A percentile compares a stretch with the other conserved stretches of the same genome.
Conservation (phyloP, 2,888 invertebrate species). For the Psylliodes chrysocephalus region DNA sequence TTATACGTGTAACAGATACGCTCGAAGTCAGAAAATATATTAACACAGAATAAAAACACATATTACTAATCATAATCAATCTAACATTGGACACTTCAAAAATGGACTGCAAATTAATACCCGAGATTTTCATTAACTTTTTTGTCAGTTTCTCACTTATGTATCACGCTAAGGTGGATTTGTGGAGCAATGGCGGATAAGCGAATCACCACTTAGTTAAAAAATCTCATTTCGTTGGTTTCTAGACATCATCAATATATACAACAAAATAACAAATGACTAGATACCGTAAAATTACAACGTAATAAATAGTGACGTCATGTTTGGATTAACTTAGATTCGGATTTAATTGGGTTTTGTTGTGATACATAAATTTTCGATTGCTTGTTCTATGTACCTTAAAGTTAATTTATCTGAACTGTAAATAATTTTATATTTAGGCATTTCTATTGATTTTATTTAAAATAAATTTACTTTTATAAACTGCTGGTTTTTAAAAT, state of each 20-base stretch:
- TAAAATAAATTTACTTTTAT: too few species aligned
- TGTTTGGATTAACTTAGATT: neutral
- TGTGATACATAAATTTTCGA: too few species aligned
- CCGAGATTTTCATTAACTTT: constrained; percentile 16
- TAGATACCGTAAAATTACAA: constrained; percentile 26
- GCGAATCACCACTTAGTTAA: neutral
- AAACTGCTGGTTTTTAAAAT: too few species aligned
- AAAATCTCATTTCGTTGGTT: constrained; percentile 19
- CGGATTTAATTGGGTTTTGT: neutral
- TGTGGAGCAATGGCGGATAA: constrained; percentile 12
- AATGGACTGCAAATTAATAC: neutral
- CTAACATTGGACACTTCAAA: neutral
- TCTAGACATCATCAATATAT: constrained; percentile 12
- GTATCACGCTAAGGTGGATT: constrained; percentile 22
- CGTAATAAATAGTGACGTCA: constrained; percentile 9
- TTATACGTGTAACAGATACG: too few species aligned
- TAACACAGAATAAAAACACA: too few species aligned
- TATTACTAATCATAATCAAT: neutral
- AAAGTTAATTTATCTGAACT: too few species aligned
- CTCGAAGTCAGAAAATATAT: too few species aligned
- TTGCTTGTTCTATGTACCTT: too few species aligned
- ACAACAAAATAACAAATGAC: constrained; percentile 17
- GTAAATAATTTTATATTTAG: too few species aligned
- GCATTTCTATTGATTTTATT: too few species aligned
- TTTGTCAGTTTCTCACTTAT: constrained; percentile 19